Percentiles rank a stretch among this genome's conserved stretches.
phyloP scores from a whole-genome alignment of 1,140 invertebrate species.

The Stratiolaelaps scimitus region DNA sequence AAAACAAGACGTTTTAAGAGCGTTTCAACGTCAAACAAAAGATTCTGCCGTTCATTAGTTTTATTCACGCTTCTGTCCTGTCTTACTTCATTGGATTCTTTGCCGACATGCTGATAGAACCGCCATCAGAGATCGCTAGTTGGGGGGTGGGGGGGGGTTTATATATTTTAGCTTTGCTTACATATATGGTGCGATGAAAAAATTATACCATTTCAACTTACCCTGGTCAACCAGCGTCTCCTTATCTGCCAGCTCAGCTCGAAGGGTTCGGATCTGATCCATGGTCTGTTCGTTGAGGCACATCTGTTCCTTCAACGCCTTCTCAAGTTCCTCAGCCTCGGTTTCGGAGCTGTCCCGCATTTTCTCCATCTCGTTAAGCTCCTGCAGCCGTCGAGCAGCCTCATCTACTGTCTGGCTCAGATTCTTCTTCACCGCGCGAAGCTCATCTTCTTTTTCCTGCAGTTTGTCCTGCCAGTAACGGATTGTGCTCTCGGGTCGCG shows the following conservation, averaged over 20 bases:
- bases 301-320: not conserved
- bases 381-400: not conserved
- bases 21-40: too few relatives aligned
- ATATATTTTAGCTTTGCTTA: not conserved
- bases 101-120: too few relatives aligned
- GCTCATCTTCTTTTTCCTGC: conserved; percentile 9
- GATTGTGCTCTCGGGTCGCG: conserved; percentile 1
- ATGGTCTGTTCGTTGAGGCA: conserved; percentile 8
- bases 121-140: not conserved
- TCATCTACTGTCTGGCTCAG: not conserved
- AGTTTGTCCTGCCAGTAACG: conserved; percentile 22
- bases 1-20: not conserved
- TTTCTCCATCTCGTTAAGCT: not conserved
- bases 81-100: not conserved
- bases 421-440: not conserved
- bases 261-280: not conserved
- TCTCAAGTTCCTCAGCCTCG: not conserved
- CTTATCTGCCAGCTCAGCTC: not conserved
- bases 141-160: not conserved
- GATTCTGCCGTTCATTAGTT: not conserved
- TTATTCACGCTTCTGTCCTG: not conserved
- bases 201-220: not conserved
- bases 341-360: not conserved
- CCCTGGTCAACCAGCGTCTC: conserved; percentile 23
- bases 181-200: too few relatives aligned